Conservation (phyloP, 2,797 vertebrate genomes). For the Masticophis lateralis region DNA sequence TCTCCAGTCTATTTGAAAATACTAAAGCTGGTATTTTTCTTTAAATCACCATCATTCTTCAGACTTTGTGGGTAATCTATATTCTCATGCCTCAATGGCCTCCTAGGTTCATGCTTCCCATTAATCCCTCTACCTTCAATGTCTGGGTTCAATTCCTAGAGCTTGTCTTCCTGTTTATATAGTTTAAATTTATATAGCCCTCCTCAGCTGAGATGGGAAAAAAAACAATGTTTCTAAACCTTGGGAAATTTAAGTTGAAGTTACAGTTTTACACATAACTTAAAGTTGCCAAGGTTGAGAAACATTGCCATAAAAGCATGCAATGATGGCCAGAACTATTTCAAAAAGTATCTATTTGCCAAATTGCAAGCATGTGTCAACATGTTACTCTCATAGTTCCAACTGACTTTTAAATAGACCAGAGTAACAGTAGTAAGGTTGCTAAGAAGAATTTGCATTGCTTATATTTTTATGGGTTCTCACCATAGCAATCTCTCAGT, state of each 20-base stretch:
- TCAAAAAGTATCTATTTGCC: background rate
- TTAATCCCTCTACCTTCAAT: background rate
- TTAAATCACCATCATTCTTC: background rate
- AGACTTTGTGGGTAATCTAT: background rate
- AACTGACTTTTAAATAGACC: background rate
- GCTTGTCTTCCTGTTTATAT: background rate
- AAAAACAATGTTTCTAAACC: background rate
- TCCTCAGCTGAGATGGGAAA: background rate
- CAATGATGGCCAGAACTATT: background rate
- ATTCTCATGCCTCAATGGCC: background rate
- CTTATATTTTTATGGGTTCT: background rate
- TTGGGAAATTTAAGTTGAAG: background rate
- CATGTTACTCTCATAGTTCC: background rate
- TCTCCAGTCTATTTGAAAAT: background rate
- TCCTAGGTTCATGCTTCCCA: background rate
- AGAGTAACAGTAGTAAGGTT: background rate
- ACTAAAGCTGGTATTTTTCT: background rate
- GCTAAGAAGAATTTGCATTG: background rate
- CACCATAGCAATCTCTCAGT: background rate
- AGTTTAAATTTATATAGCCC: background rate
- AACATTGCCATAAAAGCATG: background rate
- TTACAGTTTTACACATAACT: background rate
- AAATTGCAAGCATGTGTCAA: background rate
- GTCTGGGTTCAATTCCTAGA: background rate
- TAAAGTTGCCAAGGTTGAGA: background rate